Evolutionary conservation across 2,888 invertebrate genomes (phyloP), one percentile per base, ranked within the genome.

Genomic region (Mellilla xanthometata): DNA sequence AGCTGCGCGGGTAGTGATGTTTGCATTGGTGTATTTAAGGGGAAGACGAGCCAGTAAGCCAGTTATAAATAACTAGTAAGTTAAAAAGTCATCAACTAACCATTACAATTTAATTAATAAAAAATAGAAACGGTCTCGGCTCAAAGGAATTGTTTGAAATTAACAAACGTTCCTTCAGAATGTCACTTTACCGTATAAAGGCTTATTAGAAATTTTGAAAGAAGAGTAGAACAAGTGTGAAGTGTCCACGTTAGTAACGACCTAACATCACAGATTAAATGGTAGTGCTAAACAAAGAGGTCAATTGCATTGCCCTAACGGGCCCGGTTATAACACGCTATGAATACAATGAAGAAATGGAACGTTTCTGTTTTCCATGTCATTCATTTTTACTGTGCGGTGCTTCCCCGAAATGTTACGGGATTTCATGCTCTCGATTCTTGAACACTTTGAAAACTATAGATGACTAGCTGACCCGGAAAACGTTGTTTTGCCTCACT

Each of bases 261-360:
- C 70, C 69, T 12, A 26, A n/a, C 11, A 27, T 7, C 28, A 19
- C 19, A 28, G 36, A 28, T 19, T 22, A 36, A 28, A 36, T 19
- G 19, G 28, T 5, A 36, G 28, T 28, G 12, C 19, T 15, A 8
- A 63, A 59, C 65, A 77, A 79, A 69, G 74, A 77, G 86, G 86
- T 83, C 83, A 79, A 79, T 79, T 76, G 81, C 74, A 76, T 76
- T 72, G 63, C 61, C 39, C 69, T 84, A 84, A 82, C 81, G 81
- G 82, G 64, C 65, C 65, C 65, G 10, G 55, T 66, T 71, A 73
- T 76, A 77, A 79, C 76, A 75, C 72, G 75, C 58, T 53, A 54
- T 68, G 81, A 76, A 79, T 81, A 67, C 58, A 63, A 76, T 73
- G 71, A 58, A 41, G 47, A 52, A 47, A 50, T 55, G 19, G 11